A percentile compares a stretch with the other conserved stretches of the same genome.
Conservation (phyloP, 1,140 invertebrate species). For the Micrasema longulum region DNA sequence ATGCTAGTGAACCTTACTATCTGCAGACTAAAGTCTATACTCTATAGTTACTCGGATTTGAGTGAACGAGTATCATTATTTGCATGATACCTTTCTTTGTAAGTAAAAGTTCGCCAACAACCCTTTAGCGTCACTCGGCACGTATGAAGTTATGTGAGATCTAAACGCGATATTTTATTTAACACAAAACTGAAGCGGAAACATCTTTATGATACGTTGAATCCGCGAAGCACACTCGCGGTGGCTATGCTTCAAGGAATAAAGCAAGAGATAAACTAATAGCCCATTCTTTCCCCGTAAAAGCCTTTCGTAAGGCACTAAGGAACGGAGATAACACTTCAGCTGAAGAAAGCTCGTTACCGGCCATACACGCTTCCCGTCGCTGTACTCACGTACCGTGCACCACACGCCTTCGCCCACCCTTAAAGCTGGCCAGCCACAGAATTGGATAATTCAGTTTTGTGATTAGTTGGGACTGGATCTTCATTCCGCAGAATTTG, state of each 20-base stretch:
- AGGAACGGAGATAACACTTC: constrained; percentile 33
- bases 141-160: background rate
- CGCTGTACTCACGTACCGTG: too few species aligned
- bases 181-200: constrained; percentile 22
- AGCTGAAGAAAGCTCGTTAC: constrained; percentile 30
- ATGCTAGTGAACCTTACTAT: too few species aligned
- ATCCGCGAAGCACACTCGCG: constrained; percentile 17
- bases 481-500: background rate
- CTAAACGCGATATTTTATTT: constrained; percentile 28
- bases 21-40: too few species aligned
- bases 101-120: too few species aligned
- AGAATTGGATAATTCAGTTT: constrained; percentile 16
- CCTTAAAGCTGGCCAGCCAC: background rate
- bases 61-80: too few species aligned
- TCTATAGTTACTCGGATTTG: too few species aligned
- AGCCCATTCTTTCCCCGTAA: constrained; percentile 35
- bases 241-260: constrained; percentile 23
- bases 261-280: constrained; percentile 40
- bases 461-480: constrained; percentile 9
- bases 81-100: too few species aligned
- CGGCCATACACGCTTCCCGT: background rate
- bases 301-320: constrained; percentile 27
- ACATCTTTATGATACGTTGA: constrained; percentile 29
- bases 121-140: too few species aligned
- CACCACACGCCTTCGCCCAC: too few species aligned